Evolutionary conservation across 1,140 invertebrate species (phyloP), one percentile per base, ranked within the genome.

Genomic region (Drosophila micromelanica): DNA sequence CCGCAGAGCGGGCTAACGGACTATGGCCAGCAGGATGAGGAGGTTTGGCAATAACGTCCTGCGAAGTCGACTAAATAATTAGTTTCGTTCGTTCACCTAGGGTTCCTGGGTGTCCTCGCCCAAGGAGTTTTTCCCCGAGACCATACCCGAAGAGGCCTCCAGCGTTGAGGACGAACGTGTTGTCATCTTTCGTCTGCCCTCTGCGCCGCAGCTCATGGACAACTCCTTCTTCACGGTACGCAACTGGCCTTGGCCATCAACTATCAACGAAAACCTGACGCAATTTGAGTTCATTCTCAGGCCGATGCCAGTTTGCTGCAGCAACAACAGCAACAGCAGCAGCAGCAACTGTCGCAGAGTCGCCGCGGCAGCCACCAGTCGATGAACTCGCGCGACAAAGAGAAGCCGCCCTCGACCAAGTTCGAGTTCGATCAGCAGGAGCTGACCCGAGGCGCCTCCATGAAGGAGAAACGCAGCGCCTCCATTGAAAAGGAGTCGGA

Each of bases 111-210:
- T 97, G 2, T 96, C 96, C 1, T 97, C 96, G 0, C 96, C 96
- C 5, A 97, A 97, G 90, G 96, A 97, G 69, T 96, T 95, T 45
- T 97, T 97, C 91, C 97, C 97, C 1, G 97, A 98, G 94, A 98
- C 97, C 1, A 98, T 98, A 76, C 97, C 97, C 0, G 97, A 98
- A 93, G 97, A 98, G 92, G 97, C 96, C 87, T 97, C 97, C 3
- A 97, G 97, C 77, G 96, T 96, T 46, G 97, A 97, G 92, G 97
- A 98, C 90, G 97, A 98, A 92, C 96, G 97, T 91, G 96, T 98
- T 80, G 97, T 96, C 80, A 93, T 92, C 23, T 92, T 92, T 55
- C 63, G 91, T 13, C 49, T 92, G 35, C 91, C 91, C n/a, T 90
- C 91, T 2, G 85, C 75, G n/a, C 82, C 91, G 0, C 79, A 91